Percentiles rank a stretch among this genome's conserved stretches.
Evolutionary conservation across 2,113 vertebrate species (phyloP).

Genomic region (Tychaedon coryphoeus): DNA sequence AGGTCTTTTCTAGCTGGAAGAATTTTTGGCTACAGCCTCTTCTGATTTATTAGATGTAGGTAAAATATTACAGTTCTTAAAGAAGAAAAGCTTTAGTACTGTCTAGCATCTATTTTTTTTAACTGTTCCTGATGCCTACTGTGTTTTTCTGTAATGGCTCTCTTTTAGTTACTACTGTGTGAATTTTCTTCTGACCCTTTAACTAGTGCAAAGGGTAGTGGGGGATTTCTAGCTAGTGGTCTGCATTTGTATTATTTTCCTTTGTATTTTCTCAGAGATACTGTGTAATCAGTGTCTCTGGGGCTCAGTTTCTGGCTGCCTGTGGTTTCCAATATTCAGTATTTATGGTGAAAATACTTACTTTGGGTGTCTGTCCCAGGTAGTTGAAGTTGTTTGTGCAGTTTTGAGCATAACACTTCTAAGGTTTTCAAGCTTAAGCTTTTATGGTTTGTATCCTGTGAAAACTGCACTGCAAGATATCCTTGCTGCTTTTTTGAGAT

Average conservation of each 20-base stretch:
- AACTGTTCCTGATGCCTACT: rapidly evolving
- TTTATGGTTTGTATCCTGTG: not conserved
- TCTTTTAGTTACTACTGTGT: not conserved
- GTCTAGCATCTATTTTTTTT: rapidly evolving
- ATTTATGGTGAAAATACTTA: not conserved
- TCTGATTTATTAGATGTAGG: not conserved
- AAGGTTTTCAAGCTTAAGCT: not conserved
- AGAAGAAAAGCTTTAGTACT: not conserved
- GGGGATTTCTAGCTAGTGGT: not conserved
- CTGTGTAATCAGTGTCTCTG: not conserved
- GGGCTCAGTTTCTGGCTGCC: not conserved
- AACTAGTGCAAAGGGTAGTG: not conserved
- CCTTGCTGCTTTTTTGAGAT: not conserved
- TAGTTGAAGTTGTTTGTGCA: not conserved
- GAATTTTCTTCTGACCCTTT: not conserved
- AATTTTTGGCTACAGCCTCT: rapidly evolving
- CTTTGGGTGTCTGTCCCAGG: not conserved
- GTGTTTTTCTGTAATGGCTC: rapidly evolving
- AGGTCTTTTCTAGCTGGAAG: rapidly evolving
- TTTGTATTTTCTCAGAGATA: not conserved
- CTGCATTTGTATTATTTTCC: not conserved
- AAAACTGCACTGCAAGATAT: not conserved
- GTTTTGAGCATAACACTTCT: not conserved
- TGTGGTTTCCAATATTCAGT: not conserved
- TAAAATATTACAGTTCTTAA: not conserved